Percentiles rank a stretch among this genome's conserved stretches.
Conservation (phyloP, 2,797 vertebrate genomes). For the Dromococcyx pavoninus region DNA sequence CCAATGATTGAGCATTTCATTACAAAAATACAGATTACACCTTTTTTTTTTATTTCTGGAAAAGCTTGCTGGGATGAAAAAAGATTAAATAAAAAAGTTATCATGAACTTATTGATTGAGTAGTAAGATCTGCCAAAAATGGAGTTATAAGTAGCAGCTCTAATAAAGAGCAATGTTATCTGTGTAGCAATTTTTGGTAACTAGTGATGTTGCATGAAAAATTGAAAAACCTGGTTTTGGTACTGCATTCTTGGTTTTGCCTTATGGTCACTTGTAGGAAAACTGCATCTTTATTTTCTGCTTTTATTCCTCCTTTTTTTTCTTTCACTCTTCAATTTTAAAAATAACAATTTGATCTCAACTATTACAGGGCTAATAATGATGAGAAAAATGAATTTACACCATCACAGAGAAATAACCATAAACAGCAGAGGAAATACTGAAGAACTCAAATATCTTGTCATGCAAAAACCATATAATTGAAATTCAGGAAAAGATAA, state of each 20-base stretch:
- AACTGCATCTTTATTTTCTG: background rate
- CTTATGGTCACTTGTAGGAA: background rate
- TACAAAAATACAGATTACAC: background rate
- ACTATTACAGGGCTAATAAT: background rate
- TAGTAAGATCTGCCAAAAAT: background rate
- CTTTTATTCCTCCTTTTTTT: background rate
- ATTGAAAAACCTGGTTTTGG: background rate
- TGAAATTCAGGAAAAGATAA: background rate
- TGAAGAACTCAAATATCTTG: background rate
- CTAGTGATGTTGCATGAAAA: background rate
- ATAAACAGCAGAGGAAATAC: background rate
- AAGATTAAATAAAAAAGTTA: background rate
- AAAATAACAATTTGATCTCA: background rate
- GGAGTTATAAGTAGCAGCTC: background rate
- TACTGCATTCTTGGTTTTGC: background rate
- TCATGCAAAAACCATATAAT: background rate
- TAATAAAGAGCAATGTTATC: background rate
- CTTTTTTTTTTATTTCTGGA: background rate
- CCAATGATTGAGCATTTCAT: background rate
- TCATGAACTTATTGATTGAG: background rate
- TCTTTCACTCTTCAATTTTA: background rate
- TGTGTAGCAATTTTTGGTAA: background rate
- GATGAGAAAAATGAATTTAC: background rate
- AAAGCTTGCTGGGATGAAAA: background rate
- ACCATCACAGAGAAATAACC: background rate